phyloP scores from a whole-genome alignment of 2,113 vertebrate genomes.

The Laticauda laticaudata region DNA sequence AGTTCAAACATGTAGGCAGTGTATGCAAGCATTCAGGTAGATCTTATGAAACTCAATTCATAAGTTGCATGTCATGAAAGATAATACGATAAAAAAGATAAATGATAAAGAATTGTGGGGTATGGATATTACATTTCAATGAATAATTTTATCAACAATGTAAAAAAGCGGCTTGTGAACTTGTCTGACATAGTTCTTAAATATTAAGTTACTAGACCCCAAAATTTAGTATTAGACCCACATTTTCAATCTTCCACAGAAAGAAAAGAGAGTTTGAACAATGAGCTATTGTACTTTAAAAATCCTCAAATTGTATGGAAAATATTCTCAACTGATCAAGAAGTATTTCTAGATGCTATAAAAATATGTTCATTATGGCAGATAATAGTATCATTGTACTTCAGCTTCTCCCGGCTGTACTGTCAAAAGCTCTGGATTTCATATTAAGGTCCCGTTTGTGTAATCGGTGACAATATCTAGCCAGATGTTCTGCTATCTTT shows the following conservation, averaged over 20 bases:
- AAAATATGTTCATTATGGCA: background rate
- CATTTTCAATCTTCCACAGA: background rate
- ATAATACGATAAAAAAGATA: background rate
- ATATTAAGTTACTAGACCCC: background rate
- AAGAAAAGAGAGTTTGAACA: background rate
- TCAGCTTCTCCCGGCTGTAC: background rate
- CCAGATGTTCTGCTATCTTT: background rate
- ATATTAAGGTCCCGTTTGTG: background rate
- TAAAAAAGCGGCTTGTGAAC: background rate
- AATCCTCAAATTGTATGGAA: background rate
- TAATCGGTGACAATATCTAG: background rate
- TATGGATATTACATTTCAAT: background rate
- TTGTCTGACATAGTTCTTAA: background rate
- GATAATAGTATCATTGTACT: background rate
- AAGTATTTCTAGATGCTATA: background rate
- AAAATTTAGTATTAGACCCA: background rate
- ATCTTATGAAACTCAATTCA: background rate
- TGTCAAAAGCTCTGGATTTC: background rate
- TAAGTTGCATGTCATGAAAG: background rate
- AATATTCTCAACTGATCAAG: background rate
- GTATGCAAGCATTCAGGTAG: background rate
- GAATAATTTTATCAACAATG: background rate
- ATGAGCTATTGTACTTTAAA: background rate
- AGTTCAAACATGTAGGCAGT: background rate
- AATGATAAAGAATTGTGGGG: background rate